These are phyloP conservation scores for Machimus atricapillus DNA, from an alignment of 2,888 invertebrate species.

Conservation along the genomic window DNA sequence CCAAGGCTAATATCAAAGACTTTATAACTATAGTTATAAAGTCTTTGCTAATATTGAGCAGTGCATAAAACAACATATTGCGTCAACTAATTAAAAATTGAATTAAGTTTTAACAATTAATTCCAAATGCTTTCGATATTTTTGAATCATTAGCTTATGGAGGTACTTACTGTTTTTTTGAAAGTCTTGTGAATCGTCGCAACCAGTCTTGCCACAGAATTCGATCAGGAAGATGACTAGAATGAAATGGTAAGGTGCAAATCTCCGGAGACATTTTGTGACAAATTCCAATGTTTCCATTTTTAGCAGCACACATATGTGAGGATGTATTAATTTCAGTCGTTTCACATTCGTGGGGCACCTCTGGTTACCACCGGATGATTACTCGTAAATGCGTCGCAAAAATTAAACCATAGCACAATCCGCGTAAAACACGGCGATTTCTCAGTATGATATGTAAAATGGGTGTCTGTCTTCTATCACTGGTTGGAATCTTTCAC, in stretches of 20 bases:
- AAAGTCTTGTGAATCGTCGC: constrained; percentile 62
- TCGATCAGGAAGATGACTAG: constrained; percentile 52
- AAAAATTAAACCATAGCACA: background rate
- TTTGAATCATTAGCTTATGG: background rate
- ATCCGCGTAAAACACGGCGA: background rate
- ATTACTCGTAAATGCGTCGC: constrained; percentile 10
- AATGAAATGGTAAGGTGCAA: constrained; percentile 49
- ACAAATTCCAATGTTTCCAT: constrained; percentile 51
- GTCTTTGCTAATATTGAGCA: too few relatives aligned
- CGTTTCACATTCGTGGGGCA: constrained; percentile 30
- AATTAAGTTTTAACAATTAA: background rate
- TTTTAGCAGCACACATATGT: constrained; percentile 51
- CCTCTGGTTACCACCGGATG: constrained; percentile 18
- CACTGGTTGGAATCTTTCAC: background rate
- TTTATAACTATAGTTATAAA: too few relatives aligned
- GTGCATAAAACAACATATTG: too few relatives aligned
- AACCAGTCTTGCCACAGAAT: constrained; percentile 52
- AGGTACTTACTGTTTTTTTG: constrained; percentile 62
- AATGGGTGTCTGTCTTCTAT: background rate
- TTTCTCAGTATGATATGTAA: constrained; percentile 17
- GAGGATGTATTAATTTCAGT: constrained; percentile 33
- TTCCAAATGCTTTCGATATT: background rate
- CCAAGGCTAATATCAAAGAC: too few relatives aligned
- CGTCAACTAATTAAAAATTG: too few relatives aligned
- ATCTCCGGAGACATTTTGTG: constrained; percentile 50